These are phyloP conservation scores for Terebella lapidaria DNA, from an alignment of 2,888 invertebrate species.

Conservation along the genomic window DNA sequence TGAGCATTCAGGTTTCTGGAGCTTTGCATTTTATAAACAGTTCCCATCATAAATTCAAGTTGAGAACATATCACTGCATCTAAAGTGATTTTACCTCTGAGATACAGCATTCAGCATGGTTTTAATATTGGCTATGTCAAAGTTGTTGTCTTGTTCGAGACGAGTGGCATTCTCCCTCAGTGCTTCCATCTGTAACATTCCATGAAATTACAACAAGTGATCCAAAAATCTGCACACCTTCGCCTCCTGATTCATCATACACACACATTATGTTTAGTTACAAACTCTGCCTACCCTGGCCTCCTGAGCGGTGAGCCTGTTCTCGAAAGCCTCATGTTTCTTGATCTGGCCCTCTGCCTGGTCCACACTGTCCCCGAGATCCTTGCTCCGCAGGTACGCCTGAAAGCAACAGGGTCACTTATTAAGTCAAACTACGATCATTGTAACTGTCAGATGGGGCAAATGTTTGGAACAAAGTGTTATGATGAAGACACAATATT, in stretches of 20 bases:
- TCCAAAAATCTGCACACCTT: too few relatives aligned
- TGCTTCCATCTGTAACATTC: slow-evolving; percentile 60
- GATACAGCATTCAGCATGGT: slow-evolving; percentile 69
- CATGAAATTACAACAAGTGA: too few relatives aligned
- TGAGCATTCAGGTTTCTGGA: too few relatives aligned
- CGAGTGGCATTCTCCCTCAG: slow-evolving; percentile 81
- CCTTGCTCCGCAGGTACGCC: slow-evolving; percentile 59
- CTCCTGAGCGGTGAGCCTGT: slow-evolving; percentile 95
- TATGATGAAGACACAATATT: too few relatives aligned
- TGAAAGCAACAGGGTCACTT: slow-evolving; percentile 20
- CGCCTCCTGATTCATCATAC: too few relatives aligned
- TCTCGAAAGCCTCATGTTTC: slow-evolving; percentile 99
- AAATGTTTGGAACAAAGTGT: too few relatives aligned
- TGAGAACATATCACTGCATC: too few relatives aligned
- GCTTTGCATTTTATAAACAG: too few relatives aligned
- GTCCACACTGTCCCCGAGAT: slow-evolving; percentile 93
- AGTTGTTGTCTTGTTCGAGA: slow-evolving; percentile 83
- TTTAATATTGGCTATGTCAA: slow-evolving; percentile 72
- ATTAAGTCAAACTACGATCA: too few relatives aligned
- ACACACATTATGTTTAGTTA: too few relatives aligned
- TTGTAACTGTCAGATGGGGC: too few relatives aligned
- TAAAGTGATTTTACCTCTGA: slow-evolving; percentile 37
- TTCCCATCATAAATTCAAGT: too few relatives aligned
- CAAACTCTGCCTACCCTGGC: slow-evolving; percentile 59
- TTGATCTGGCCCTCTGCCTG: slow-evolving; percentile 97